Evolutionary conservation across 2,797 vertebrate genomes (phyloP).

Genomic region (Channallabes apus): DNA sequence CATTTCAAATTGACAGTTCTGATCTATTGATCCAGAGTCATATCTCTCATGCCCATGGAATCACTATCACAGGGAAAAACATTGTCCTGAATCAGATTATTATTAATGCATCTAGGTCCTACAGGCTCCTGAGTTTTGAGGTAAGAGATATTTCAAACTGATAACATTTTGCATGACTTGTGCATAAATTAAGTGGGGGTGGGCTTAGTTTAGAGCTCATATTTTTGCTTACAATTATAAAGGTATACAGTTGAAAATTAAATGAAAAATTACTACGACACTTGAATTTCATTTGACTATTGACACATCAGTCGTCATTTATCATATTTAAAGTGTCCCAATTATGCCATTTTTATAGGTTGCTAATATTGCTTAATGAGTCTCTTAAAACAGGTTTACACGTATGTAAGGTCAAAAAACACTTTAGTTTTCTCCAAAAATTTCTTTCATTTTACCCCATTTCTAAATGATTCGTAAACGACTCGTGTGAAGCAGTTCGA

Average conservation of each 20-base stretch:
- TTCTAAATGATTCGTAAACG: no score
- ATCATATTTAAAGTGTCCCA: no score
- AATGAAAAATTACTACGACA: neutral
- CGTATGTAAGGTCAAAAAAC: no score
- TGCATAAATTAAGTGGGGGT: neutral
- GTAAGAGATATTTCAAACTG: neutral
- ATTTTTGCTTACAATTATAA: neutral
- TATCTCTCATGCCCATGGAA: neutral
- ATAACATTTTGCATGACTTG: neutral
- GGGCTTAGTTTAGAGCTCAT: neutral
- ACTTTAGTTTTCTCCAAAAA: no score
- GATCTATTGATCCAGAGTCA: neutral
- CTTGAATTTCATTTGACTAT: neutral
- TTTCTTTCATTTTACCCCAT: no score
- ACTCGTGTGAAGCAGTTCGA: no score
- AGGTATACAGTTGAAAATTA: neutral
- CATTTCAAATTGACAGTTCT: neutral
- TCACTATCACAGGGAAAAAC: neutral
- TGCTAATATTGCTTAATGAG: no score
- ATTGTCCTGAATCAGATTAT: neutral
- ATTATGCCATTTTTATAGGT: no score
- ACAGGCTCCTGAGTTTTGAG: neutral
- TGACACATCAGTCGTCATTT: neutral
- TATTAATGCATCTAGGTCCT: neutral
- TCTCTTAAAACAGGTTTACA: no score